phyloP scores from a whole-genome alignment of 2,797 vertebrate genomes.

The Characodon lateralis region DNA sequence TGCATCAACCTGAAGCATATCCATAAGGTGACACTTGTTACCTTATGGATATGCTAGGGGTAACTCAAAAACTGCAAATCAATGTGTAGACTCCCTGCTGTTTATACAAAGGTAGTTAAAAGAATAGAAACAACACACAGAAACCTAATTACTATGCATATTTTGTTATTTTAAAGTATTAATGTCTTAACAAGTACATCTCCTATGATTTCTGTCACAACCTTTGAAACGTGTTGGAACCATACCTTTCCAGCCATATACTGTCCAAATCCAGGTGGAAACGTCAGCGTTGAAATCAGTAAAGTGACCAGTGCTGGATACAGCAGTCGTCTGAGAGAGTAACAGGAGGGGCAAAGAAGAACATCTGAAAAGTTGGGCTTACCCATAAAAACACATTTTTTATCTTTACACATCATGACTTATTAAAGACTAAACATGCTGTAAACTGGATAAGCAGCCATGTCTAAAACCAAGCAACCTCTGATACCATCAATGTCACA shows the following conservation, averaged over 20 bases:
- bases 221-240: not conserved
- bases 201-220: not conserved
- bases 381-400: no score
- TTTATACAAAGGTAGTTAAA: not conserved
- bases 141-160: no score
- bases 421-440: not conserved
- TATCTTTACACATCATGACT: not conserved
- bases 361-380: not conserved
- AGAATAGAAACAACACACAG: not conserved
- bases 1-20: not conserved
- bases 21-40: not conserved
- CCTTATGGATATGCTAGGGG: no score
- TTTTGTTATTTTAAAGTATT: no score
- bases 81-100: not conserved
- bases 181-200: no score
- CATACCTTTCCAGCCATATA: constrained; percentile 97
- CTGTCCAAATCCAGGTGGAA: constrained; percentile 95
- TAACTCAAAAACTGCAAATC: not conserved
- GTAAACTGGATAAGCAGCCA: not conserved
- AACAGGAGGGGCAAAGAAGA: not conserved
- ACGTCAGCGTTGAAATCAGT: constrained; percentile 92
- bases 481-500: not conserved
- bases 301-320: constrained; percentile 95
- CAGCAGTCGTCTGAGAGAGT: constrained; percentile 77
- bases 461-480: not conserved